These are phyloP conservation scores for Porites evermanni DNA, from an alignment of 92 coral and sea anemone species.

Conservation along the genomic window DNA sequence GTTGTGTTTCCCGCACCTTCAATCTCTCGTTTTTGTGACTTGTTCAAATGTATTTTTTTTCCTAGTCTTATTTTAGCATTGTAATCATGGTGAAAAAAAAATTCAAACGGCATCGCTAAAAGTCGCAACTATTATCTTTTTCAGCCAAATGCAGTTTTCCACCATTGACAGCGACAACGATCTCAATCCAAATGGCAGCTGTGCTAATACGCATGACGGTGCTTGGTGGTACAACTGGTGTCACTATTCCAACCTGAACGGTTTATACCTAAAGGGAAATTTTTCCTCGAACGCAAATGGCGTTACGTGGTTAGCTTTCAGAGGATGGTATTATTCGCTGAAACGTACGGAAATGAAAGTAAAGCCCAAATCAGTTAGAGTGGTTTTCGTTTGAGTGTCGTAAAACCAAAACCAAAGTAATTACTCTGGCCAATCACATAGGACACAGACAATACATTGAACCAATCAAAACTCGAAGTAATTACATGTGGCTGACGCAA, in stretches of 20 bases:
- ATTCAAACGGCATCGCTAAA: too few relatives aligned
- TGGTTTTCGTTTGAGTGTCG: too few relatives aligned
- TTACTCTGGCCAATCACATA: too few relatives aligned
- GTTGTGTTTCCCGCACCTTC: too few relatives aligned
- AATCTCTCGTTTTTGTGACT: too few relatives aligned
- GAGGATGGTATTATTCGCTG: constrained; percentile 36
- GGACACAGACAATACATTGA: too few relatives aligned
- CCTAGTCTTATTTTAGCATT: too few relatives aligned
- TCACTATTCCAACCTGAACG: constrained; percentile 52
- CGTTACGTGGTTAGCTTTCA: constrained; percentile 45
- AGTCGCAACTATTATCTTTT: background rate
- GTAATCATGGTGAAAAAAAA: too few relatives aligned
- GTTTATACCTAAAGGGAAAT: constrained; percentile 34
- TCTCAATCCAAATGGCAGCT: constrained; percentile 17
- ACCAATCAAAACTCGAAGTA: too few relatives aligned
- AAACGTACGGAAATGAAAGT: constrained; percentile 43
- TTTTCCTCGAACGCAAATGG: constrained; percentile 48
- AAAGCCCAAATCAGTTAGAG: constrained; percentile 21
- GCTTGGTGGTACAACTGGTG: constrained; percentile 59
- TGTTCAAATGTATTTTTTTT: too few relatives aligned
- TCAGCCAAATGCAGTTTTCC: constrained; percentile 46
- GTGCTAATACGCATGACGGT: constrained; percentile 31
- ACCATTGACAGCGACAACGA: constrained; percentile 55
- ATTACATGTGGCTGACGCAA: too few relatives aligned
- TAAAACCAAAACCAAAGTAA: too few relatives aligned